Evolutionary conservation across 2,888 invertebrate species (phyloP), one percentile per base, ranked within the genome.

Genomic region (Bombylius major): DNA sequence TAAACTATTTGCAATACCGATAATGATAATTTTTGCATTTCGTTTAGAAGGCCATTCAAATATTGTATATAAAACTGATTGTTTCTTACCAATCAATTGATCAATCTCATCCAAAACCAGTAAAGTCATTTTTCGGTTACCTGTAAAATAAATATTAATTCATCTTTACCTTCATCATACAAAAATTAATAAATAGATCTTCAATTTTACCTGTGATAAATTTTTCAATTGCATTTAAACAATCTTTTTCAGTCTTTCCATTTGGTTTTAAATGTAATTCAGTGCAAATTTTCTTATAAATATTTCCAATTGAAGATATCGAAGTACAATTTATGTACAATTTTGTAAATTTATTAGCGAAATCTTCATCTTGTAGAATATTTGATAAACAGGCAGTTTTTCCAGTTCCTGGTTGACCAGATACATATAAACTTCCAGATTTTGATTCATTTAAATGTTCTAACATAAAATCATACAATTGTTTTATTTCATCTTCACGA

Each of bases 391-490:
- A 86, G 0, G 94, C 95, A 1, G 96, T 96, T 77, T 97, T 97
- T 2, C 95, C 98, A 1, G 98, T 98, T 6, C 98, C 99, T 0
- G 98, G 98, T 33, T 94, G 92, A 1, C 98, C 98, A 46, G 95
- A 96, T 47, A 99, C 83, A 70, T 98, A 99, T 54, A 98, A 69
- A 23, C 93, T 90, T 1, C 86, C 88, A 0, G 94, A 86, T 42
- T 77, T 77, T 62, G 80, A 76, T 3, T 78, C 76, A 5, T 80
- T 70, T 55, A 93, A 69, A 70, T 88, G 84, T 11, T 78, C 75
- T 13, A 72, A 70, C 52, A 97, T 77, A 71, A 91, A 92, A 5
- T 75, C 71, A 33, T 80, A 76, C 23, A 98, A 75, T 64, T 82
- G 79, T 5, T 77, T 70, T 9, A 88, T 78, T 74, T 97, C 90